phyloP scores from a whole-genome alignment of 2,113 vertebrate species.

The Sturnira hondurensis region DNA sequence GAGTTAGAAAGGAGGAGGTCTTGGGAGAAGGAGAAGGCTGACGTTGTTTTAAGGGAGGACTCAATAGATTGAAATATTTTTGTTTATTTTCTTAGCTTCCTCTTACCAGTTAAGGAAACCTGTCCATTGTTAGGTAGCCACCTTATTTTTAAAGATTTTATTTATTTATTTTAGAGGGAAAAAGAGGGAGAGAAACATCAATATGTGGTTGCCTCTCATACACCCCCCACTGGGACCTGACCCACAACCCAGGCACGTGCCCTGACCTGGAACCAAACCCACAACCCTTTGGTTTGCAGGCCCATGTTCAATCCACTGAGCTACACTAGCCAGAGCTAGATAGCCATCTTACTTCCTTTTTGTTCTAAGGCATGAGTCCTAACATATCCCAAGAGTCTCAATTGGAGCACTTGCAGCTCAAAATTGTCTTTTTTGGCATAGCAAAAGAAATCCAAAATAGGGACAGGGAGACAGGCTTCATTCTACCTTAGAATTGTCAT shows the following conservation, averaged over 20 bases:
- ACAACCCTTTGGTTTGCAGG: too few relatives aligned
- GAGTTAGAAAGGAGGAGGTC: neutral
- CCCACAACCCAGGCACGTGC: too few relatives aligned
- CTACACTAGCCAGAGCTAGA: neutral
- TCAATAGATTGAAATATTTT: neutral
- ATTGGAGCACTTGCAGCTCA: neutral
- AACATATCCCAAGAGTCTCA: neutral
- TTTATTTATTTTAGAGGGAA: too few relatives aligned
- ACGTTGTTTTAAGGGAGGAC: neutral
- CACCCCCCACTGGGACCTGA: too few relatives aligned
- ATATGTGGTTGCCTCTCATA: too few relatives aligned
- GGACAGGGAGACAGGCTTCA: neutral
- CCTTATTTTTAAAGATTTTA: neutral
- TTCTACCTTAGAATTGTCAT: neutral
- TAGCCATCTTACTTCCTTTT: neutral
- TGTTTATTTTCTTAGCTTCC: slow-evolving; percentile 12
- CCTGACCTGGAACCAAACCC: too few relatives aligned
- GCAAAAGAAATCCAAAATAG: neutral
- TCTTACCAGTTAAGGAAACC: neutral
- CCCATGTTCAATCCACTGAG: too few relatives aligned
- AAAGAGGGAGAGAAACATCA: too few relatives aligned
- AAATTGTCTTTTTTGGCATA: slow-evolving; percentile 3
- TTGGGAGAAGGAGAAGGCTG: neutral
- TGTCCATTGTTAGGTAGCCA: neutral
- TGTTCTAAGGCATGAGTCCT: neutral